Evolutionary conservation across 2,113 vertebrate species (phyloP), one percentile per base, ranked within the genome.

Genomic region (Hippocampus barbouri): DNA sequence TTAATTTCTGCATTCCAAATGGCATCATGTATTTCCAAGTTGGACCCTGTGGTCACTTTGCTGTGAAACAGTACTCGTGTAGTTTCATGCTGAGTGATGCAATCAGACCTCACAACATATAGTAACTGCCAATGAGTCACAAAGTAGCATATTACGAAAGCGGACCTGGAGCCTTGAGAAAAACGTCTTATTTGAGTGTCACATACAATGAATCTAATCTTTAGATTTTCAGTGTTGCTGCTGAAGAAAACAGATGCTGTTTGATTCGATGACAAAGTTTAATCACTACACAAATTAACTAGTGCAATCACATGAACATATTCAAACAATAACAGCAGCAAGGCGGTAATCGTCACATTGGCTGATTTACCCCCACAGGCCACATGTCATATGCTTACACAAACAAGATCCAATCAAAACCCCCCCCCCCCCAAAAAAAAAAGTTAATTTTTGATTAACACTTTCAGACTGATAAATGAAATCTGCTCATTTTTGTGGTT

Each of bases 101-200:
- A 38, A 45, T 73, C 34, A 67, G 64, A 71, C 77, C 77, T 74
- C 79, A 30, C 64, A 66, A 49, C 72, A 62, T 65, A 82, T 69
- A 78, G 65, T 81, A 81, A 78, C 76, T 80, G 73, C 57, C 73
- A 76, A 74, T 85, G 85, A 86, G 59, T 87, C 83, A 90, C 75
- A 79, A 80, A 79, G 69, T 69, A 71, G 71, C 78, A 82, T 69
- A 77, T 80, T 72, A 76, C 70, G 66, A 80, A 71, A 83, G 54
- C 72, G 71, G 71, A 66, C 59, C 74, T 79, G 75, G 64, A 74
- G 83, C 79, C 74, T 79, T 77, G 64, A 74, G 63, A 75, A 59
- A 75, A 66, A 73, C 51, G 47, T 56, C 79, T 87, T 84, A 84
- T 76, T 65, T 80, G 87, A 84, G 65, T 53, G 34, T 75, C 66